Conservation (phyloP, 2,888 invertebrate genomes). For the Stictocephala bisonia region DNA sequence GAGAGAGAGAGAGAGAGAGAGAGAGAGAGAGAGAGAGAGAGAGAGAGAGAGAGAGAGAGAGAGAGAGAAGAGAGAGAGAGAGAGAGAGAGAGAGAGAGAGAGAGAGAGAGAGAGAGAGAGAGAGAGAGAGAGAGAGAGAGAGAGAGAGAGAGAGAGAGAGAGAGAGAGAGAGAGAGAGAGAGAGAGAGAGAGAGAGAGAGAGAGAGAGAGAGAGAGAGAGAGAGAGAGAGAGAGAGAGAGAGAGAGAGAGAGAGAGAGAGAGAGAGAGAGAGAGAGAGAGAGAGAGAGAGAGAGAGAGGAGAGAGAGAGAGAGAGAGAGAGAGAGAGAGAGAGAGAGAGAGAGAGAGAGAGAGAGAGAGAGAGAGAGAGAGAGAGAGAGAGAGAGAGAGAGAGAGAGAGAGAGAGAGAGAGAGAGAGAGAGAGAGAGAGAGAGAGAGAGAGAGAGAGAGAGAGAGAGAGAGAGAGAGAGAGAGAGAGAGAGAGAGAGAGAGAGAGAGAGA, state of each 20-base stretch:
- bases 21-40: too few species aligned
- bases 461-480: too few species aligned
- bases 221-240: slow-evolving; percentile 40
- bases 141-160: slow-evolving; percentile 41
- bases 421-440: slow-evolving; percentile 42
- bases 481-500: too few species aligned
- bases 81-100: too few species aligned
- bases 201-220: slow-evolving; percentile 31
- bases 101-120: too few species aligned
- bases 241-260: slow-evolving; percentile 33
- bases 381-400: slow-evolving; percentile 44
- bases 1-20: too few species aligned
- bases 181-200: slow-evolving; percentile 29
- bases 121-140: slow-evolving; percentile 38
- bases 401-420: slow-evolving; percentile 41
- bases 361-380: slow-evolving; percentile 37
- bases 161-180: slow-evolving; percentile 29
- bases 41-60: too few species aligned
- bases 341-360: slow-evolving; percentile 45
- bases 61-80: too few species aligned
- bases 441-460: too few species aligned
- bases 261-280: slow-evolving; percentile 47
- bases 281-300: slow-evolving; percentile 43
- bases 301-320: slow-evolving; percentile 36
- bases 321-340: slow-evolving; percentile 33